Evolutionary conservation across 1,140 invertebrate species (phyloP).

Genomic region (Trachymyrmex cornetzi): DNA sequence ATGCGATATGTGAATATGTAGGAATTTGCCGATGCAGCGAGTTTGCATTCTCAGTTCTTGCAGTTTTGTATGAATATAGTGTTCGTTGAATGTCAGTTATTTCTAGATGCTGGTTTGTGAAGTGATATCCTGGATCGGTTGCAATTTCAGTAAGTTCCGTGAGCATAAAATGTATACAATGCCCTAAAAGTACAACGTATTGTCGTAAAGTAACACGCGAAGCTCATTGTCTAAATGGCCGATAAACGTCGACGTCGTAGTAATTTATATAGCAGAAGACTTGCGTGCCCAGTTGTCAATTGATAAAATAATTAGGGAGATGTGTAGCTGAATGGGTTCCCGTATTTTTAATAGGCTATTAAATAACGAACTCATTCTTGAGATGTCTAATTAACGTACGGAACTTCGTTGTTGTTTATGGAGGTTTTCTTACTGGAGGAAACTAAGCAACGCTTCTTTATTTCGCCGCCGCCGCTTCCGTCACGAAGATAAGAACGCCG

Average conservation of each 20-base stretch:
- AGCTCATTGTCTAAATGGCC: not conserved
- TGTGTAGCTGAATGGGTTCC: not conserved
- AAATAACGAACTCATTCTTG: constrained; percentile 44
- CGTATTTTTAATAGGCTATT: not conserved
- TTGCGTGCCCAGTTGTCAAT: not conserved
- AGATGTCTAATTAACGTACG: constrained; percentile 46
- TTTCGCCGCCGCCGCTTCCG: constrained; percentile 71
- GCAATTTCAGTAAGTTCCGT: constrained; percentile 1
- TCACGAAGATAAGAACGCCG: constrained; percentile 74
- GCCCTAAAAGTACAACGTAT: not conserved
- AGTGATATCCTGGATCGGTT: constrained; percentile 4
- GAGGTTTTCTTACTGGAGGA: constrained; percentile 29
- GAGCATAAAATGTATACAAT: constrained; percentile 28
- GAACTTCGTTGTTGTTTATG: constrained; percentile 46
- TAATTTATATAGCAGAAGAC: not conserved
- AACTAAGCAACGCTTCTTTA: constrained; percentile 73
- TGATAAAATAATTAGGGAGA: constrained; percentile 14
- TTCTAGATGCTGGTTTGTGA: not conserved
- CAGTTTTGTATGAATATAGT: not conserved
- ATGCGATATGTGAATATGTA: constrained; percentile 1
- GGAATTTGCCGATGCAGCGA: not conserved
- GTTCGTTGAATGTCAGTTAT: constrained; percentile 15
- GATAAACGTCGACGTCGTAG: constrained; percentile 19
- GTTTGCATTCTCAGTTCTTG: not conserved
- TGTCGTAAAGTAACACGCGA: not conserved